Evolutionary conservation across 2,113 vertebrate genomes (phyloP), one percentile per base, ranked within the genome.

Genomic region (Acrocephalus kingi): DNA sequence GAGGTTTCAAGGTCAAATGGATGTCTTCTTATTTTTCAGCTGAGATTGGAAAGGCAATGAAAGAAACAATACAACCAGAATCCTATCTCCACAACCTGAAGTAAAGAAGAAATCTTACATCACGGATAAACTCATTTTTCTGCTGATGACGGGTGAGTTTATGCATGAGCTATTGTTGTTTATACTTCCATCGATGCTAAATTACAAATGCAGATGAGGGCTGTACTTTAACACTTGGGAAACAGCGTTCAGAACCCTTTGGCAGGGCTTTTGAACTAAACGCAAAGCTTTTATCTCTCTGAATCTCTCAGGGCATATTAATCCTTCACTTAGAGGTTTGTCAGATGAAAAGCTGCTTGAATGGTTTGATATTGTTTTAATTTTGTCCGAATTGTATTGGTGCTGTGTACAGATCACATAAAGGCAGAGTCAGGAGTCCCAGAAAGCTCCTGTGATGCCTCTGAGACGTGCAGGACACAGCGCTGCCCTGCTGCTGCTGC

Each of bases 321-420:
- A 97, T 84, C 39, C 71, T 51, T 93, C 71, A 19, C 45, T 93
- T 84, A 67, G 28, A 84, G 58, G 35, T 64, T 71, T 89, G 68
- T 83, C 86, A 89, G 84, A 80, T 54, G 59, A 82, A 94, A 92
- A 96, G 73, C 48, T 51, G 49, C 52, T 76, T 54, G 39, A 81
- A 63, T 21, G 30, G 48, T 33, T 82, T 77, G 35, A 4, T 39
- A 4, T 59, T 82, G 59, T 91, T 81, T 51, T 30, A 67, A 83
- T 55, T 68, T 58, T 52, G 66, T 43, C 75, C 86, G 63, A 91
- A 92, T 71, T 62, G n/a, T 39, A 9, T 16, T 19, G 27, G 5
- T 43, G 54, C 67, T 64, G 20, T 39, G 20, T 30, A 54, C 30
- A 22, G 62, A 74, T 66, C 39, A 41, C 25, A 21, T 13, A n/a